A percentile compares a stretch with the other conserved stretches of the same genome.
These are phyloP conservation scores for Crotalus horridus DNA, from an alignment of 2,113 vertebrate species.

Conservation along the genomic window DNA sequence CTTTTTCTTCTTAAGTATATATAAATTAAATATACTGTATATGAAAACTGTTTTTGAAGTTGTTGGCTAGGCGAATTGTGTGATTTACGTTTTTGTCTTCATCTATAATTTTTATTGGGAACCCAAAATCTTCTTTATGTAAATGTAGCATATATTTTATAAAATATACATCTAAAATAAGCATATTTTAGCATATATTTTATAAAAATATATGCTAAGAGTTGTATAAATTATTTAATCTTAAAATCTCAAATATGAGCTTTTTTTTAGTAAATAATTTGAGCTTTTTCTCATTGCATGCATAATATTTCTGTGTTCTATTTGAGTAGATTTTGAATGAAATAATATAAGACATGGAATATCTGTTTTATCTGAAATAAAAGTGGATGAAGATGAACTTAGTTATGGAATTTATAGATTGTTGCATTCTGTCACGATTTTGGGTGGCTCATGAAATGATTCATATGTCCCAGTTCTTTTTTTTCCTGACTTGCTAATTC, in stretches of 20 bases:
- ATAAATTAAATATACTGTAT: constrained; percentile 4
- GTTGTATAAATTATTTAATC: neutral
- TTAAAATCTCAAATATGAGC: neutral
- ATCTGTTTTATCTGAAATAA: neutral
- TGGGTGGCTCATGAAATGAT: neutral
- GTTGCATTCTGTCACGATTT: neutral
- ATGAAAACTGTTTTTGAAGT: neutral
- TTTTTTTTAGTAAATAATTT: neutral
- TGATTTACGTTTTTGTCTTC: neutral
- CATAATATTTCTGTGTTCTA: neutral
- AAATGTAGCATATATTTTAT: neutral
- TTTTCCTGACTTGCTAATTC: neutral
- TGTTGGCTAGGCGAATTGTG: constrained; percentile 1
- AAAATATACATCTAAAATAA: neutral
- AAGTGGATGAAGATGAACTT: neutral
- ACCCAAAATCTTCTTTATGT: neutral
- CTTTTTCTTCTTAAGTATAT: constrained; percentile 21
- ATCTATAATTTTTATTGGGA: neutral
- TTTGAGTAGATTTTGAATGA: neutral
- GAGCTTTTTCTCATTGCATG: neutral
- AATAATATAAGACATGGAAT: neutral
- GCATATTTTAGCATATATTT: neutral
- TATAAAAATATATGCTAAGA: neutral
- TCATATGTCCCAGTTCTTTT: neutral
- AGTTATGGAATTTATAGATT: neutral